These are phyloP conservation scores for Coleophora flavipennella DNA, from an alignment of 2,888 invertebrate genomes.

Conservation along the genomic window DNA sequence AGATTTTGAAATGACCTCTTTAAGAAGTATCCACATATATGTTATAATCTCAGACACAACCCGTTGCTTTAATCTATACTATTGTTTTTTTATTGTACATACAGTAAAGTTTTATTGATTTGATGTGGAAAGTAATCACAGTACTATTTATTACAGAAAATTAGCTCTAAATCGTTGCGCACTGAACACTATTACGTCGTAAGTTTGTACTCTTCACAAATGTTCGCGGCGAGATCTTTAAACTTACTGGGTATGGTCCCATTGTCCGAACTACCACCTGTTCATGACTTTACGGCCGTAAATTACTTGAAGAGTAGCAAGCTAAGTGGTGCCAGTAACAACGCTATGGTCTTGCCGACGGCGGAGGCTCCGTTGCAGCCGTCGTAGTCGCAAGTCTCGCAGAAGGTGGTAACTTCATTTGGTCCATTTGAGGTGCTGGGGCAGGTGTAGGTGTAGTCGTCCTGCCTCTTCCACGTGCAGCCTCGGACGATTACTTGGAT, in stretches of 20 bases:
- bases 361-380: constrained; percentile 76
- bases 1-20: too few relatives aligned
- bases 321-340: constrained; percentile 50
- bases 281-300: not conserved
- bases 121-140: too few relatives aligned
- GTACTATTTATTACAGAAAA: too few relatives aligned
- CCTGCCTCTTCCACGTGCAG: constrained; percentile 72
- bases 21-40: too few relatives aligned
- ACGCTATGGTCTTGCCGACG: constrained; percentile 52
- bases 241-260: constrained; percentile 7
- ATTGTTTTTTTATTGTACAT: too few relatives aligned
- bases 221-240: not conserved
- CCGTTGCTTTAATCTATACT: too few relatives aligned
- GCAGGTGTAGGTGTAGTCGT: constrained; percentile 67
- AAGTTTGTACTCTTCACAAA: not conserved
- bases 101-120: too few relatives aligned
- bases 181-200: not conserved
- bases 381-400: constrained; percentile 78
- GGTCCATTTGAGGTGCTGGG: constrained; percentile 56
- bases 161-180: not conserved
- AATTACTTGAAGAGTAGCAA: constrained; percentile 55
- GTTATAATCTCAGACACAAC: too few relatives aligned
- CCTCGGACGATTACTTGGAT: constrained; percentile 67
- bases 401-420: constrained; percentile 72
- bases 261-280: constrained; percentile 7